Conservation (phyloP, 2,888 invertebrate species). For the Onchidella celtica region DNA sequence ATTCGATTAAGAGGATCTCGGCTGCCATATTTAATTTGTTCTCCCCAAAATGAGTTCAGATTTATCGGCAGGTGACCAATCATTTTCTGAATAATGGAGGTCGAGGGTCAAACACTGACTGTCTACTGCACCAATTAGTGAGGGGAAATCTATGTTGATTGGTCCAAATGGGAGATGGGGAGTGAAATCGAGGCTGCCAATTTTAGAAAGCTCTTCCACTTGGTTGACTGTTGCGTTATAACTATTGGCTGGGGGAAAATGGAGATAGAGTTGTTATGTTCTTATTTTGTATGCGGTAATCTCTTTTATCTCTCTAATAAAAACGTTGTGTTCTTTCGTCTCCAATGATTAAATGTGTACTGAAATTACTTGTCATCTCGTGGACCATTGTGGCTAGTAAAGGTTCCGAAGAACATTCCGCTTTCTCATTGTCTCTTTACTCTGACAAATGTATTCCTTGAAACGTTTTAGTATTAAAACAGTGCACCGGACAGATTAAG, state of each 20-base stretch:
- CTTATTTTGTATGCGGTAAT: too few species aligned
- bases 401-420: too few species aligned
- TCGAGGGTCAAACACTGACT: constrained; percentile 30
- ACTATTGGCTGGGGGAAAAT: constrained; percentile 15
- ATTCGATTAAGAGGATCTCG: constrained; percentile 37
- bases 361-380: too few species aligned
- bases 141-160: constrained; percentile 36
- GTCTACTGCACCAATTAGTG: constrained; percentile 33
- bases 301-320: too few species aligned
- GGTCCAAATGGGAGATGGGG: constrained; percentile 32
- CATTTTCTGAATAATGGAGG: constrained; percentile 39
- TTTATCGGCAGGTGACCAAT: constrained; percentile 46
- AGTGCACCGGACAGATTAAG: too few species aligned
- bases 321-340: too few species aligned
- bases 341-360: too few species aligned
- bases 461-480: too few species aligned
- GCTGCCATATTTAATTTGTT: constrained; percentile 42
- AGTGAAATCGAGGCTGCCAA: constrained; percentile 34
- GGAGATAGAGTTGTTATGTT: too few species aligned
- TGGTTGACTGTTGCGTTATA: constrained; percentile 17
- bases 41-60: constrained; percentile 19
- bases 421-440: too few species aligned
- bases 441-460: too few species aligned
- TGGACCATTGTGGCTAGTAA: too few species aligned
- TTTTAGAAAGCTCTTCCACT: constrained; percentile 22